Evolutionary conservation across 1,140 invertebrate genomes (phyloP).

Genomic region (Danaus plexippus): DNA sequence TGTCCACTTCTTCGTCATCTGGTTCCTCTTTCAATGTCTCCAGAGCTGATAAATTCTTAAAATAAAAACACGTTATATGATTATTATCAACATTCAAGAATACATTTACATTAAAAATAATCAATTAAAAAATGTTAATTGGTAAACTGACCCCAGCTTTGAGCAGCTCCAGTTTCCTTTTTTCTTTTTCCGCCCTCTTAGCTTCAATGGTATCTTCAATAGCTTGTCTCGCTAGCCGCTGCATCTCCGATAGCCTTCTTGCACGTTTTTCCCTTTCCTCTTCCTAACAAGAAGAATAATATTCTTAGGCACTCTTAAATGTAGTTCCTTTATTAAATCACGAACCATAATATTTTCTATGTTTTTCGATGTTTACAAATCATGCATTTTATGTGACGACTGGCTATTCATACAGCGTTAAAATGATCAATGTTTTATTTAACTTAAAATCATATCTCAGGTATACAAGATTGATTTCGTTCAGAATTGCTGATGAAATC

Average conservation of each 20-base stretch:
- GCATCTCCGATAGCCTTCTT: slow-evolving; percentile 47
- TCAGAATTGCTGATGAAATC: too few relatives aligned
- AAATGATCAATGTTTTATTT: too few relatives aligned
- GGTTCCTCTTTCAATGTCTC: slow-evolving; percentile 34
- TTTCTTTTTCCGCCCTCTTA: slow-evolving; percentile 34
- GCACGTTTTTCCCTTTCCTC: slow-evolving; percentile 32
- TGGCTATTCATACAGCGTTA: too few relatives aligned
- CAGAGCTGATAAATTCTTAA: slow-evolving; percentile 41
- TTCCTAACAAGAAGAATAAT: slow-evolving; percentile 24
- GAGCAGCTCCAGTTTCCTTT: slow-evolving; percentile 37
- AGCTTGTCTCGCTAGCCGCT: slow-evolving; percentile 42
- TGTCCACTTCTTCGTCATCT: slow-evolving; percentile 32
- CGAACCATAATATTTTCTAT: too few relatives aligned
- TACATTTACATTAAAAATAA: neutral
- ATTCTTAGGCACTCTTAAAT: too few relatives aligned
- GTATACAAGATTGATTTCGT: too few relatives aligned
- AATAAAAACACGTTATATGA: slow-evolving; percentile 3
- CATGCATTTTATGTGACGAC: too few relatives aligned
- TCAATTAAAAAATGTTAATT: neutral
- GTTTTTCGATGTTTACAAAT: too few relatives aligned
- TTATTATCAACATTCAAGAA: too few relatives aligned
- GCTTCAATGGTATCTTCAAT: slow-evolving; percentile 36
- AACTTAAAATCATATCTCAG: too few relatives aligned
- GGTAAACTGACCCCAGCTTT: slow-evolving; percentile 41
- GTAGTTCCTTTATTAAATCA: too few relatives aligned